Evolutionary conservation across 2,113 vertebrate genomes (phyloP).

Genomic region (Pedetes capensis): DNA sequence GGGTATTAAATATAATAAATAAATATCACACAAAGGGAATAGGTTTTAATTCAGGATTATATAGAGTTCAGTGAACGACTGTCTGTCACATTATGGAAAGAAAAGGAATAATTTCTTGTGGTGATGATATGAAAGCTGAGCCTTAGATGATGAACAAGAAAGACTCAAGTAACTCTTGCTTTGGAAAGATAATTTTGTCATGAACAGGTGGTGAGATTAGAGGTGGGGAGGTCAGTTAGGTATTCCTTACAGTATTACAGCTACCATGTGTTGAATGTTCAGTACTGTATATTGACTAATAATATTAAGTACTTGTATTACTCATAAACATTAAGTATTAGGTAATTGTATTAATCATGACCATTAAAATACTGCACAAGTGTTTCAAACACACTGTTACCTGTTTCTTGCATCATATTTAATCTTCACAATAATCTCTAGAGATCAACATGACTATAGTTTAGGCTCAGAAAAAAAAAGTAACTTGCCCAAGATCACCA

Average conservation of each 20-base stretch:
- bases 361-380: not conserved
- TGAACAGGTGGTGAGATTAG: not conserved
- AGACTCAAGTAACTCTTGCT: not conserved
- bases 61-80: not conserved
- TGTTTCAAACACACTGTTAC: not conserved
- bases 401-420: not conserved
- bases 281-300: not conserved
- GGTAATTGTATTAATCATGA: not conserved
- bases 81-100: not conserved
- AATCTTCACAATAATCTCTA: not conserved
- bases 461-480: not conserved
- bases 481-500: too few species aligned
- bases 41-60: not conserved
- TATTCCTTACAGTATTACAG: not conserved
- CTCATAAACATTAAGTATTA: not conserved
- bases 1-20: not conserved
- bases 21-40: not conserved
- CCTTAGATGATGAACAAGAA: not conserved
- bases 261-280: not conserved
- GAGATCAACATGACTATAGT: not conserved
- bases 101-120: not conserved
- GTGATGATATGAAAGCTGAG: not conserved
- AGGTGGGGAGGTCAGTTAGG: not conserved
- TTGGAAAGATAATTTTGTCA: not conserved
- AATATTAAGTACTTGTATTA: not conserved